phyloP scores from a whole-genome alignment of 2,888 invertebrate genomes.

The Melipona beecheii region DNA sequence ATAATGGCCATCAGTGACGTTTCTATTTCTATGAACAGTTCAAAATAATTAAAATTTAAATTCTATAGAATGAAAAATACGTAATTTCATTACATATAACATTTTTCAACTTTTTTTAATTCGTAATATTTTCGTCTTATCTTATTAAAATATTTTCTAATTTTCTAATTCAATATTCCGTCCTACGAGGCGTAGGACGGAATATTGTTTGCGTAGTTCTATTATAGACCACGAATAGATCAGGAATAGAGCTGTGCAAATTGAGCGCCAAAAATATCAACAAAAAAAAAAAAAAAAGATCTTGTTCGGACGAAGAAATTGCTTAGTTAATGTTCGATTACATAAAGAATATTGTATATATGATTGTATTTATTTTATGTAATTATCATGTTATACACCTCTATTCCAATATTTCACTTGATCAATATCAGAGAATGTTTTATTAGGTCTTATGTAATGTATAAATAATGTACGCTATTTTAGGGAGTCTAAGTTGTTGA shows the following conservation, averaged over 20 bases:
- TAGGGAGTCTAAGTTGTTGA: no score
- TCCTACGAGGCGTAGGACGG: no score
- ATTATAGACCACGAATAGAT: not conserved
- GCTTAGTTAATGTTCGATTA: not conserved
- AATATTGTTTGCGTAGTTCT: slow-evolving; percentile 11
- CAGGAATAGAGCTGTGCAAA: not conserved
- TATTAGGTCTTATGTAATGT: slow-evolving; percentile 27
- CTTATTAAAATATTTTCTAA: no score
- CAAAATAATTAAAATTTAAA: no score
- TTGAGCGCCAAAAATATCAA: not conserved
- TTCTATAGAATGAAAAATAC: no score
- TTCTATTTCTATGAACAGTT: no score
- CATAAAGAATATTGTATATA: slow-evolving; percentile 1
- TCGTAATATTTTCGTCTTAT: no score
- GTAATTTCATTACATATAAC: no score
- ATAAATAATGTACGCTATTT: slow-evolving; percentile 6
- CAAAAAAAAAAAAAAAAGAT: not conserved
- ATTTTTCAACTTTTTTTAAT: no score
- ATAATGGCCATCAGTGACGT: no score
- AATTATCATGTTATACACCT: slow-evolving; percentile 15
- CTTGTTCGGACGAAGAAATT: slow-evolving; percentile 5
- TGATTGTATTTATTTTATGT: slow-evolving; percentile 43
- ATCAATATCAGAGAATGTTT: slow-evolving; percentile 34
- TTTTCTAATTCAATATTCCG: no score
- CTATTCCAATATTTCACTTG: slow-evolving; percentile 19